Percentiles rank a stretch among this genome's conserved stretches.
Conservation (phyloP, 2,113 vertebrate genomes). For the Pteruthius melanotis region DNA sequence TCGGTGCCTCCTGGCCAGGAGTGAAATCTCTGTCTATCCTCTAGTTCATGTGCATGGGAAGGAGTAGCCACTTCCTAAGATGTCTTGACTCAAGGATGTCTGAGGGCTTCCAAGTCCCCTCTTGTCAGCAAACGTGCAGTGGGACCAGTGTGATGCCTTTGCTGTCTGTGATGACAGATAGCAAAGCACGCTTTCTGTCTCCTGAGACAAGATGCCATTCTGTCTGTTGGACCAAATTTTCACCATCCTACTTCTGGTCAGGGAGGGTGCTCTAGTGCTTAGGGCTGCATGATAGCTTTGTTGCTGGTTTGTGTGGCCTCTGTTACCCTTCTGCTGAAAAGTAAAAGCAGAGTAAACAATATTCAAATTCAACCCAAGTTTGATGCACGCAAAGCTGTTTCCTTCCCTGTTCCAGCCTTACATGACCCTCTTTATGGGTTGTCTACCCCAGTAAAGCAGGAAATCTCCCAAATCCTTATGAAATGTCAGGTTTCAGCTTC, state of each 20-base stretch:
- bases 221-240: not conserved
- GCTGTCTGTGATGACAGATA: no score
- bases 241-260: not conserved
- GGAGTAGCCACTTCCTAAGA: not conserved
- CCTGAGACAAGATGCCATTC: no score
- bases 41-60: not conserved
- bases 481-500: not conserved
- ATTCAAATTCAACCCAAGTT: not conserved
- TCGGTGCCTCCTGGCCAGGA: not conserved
- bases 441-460: not conserved
- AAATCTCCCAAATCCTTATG: not conserved
- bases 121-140: not conserved
- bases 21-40: not conserved
- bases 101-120: not conserved
- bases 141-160: accelerated
- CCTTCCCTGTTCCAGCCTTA: not conserved
- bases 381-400: not conserved
- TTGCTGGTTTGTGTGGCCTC: not conserved
- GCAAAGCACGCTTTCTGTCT: accelerated
- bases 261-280: accelerated
- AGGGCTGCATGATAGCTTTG: no score
- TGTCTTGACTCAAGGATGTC: not conserved
- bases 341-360: not conserved
- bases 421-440: accelerated
- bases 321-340: not conserved